These are phyloP conservation scores for Ptychoptera contaminata DNA, from an alignment of 2,888 invertebrate species.

Conservation along the genomic window DNA sequence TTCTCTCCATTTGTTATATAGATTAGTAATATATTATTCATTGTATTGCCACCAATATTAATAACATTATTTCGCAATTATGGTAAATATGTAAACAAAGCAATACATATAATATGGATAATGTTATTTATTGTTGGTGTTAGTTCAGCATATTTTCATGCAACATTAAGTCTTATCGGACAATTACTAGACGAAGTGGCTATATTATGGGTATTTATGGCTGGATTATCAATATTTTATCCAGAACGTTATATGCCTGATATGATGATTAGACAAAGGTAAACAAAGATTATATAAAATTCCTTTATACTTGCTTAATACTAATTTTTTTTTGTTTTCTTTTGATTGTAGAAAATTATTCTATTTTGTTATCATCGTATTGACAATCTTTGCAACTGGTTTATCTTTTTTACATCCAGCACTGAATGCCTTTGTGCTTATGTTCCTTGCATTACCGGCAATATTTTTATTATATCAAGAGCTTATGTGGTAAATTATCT, in stretches of 20 bases:
- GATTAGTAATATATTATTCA: constrained; percentile 65
- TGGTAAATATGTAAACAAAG: constrained; percentile 55
- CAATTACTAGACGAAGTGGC: constrained; percentile 68
- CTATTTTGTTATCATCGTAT: constrained; percentile 39
- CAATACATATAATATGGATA: constrained; percentile 69
- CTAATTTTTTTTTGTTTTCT: constrained; percentile 3
- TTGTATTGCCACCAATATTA: constrained; percentile 59
- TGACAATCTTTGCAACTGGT: constrained; percentile 48
- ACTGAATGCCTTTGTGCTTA: constrained; percentile 68
- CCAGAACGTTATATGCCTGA: constrained; percentile 54
- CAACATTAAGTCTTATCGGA: constrained; percentile 64
- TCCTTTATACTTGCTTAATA: constrained; percentile 1
- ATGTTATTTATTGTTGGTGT: constrained; percentile 58
- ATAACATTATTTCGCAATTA: constrained; percentile 66
- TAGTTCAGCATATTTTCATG: constrained; percentile 73
- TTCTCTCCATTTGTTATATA: constrained; percentile 25
- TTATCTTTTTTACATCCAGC: constrained; percentile 59
- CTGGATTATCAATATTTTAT: constrained; percentile 58
- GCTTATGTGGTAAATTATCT: constrained; percentile 45
- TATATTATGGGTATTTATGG: constrained; percentile 69
- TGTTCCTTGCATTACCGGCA: constrained; percentile 56
- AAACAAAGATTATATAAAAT: constrained; percentile 16
- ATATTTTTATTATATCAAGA: constrained; percentile 49
- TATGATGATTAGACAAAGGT: constrained; percentile 49
- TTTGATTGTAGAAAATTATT: constrained; percentile 40